Base-by-base conservation (phyloP, 2,797 vertebrate genomes). In the Tiaroga cobitis region DNA sequence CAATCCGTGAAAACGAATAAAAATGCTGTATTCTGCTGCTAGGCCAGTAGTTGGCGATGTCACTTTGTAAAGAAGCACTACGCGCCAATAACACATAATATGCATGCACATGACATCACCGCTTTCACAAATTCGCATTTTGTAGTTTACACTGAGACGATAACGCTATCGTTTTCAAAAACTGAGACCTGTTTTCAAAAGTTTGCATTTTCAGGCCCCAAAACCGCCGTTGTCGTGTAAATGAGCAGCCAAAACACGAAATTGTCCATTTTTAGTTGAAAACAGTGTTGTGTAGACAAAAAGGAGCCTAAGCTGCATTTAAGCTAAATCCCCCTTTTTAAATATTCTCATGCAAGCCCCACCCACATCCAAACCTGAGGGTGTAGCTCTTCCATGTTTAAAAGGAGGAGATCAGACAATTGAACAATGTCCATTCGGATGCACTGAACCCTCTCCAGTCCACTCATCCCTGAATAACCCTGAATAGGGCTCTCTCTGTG, bases 391-490 rank as follows among this genome's bases (percentile, higher is more conserved):
- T 76, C 82, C 61, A 75, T n/a, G 16, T 63, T 85, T 72, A 80
- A 86, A 76, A 49, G 39, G 72, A 68, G 41, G 34, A 18, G 34
- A 67, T 73, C 29, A 43, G 59, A 87, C 75, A 79, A 80, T 37
- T 80, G 43, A 84, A 80, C 81, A 85, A 82, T 54, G 83, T 81
- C 86, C 80, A 84, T 74, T 46, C 46, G 46, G 51, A 90, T 73
- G 85, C 81, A 87, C 79, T 83, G 86, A 87, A 61, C 78, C 84
- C 81, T 81, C 61, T 59, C 79, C 49, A 82, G 65, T 80, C 81
- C 72, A 79, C 80, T 87, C 85, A 83, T 80, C 83, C 75, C 65
- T 88, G 80, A 86, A 77, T 72, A 56, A 85, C 32, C 78, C 51
- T 63, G 75, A 84, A 80, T 85, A 61, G 65, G 56, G 11, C 79